These are phyloP conservation scores for Sorex araneus DNA, from an alignment of 2,113 vertebrate genomes.

Conservation along the genomic window DNA sequence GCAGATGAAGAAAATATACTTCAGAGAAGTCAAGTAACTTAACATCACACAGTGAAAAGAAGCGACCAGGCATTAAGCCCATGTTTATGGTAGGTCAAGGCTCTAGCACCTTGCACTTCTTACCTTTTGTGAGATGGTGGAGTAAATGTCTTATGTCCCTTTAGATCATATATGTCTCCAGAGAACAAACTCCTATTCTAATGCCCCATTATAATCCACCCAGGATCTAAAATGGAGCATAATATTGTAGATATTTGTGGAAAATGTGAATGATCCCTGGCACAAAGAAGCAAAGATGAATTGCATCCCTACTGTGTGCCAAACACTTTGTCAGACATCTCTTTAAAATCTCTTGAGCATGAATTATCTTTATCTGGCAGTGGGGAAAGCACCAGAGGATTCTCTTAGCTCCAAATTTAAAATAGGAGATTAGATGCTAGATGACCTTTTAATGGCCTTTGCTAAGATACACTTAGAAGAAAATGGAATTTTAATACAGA, in stretches of 20 bases:
- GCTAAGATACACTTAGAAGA: slow-evolving; percentile 79
- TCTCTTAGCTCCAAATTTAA: slow-evolving; percentile 73
- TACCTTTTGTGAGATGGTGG: background rate
- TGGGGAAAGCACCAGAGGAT: slow-evolving; percentile 47
- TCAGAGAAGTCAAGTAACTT: background rate
- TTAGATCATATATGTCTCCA: background rate
- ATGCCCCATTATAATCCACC: background rate
- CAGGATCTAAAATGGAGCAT: background rate
- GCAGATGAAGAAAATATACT: background rate
- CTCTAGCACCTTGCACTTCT: background rate
- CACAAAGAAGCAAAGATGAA: background rate
- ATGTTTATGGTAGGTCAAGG: background rate
- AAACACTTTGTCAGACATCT: background rate
- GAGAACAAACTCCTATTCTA: background rate
- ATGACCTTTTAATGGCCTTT: slow-evolving; percentile 85
- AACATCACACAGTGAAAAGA: background rate
- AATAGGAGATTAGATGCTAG: slow-evolving; percentile 77
- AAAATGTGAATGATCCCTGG: background rate
- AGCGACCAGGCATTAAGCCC: background rate
- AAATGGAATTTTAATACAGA: slow-evolving; percentile 82
- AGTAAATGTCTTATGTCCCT: background rate
- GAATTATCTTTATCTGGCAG: slow-evolving; percentile 71
- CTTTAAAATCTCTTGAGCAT: background rate
- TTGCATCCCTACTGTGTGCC: slow-evolving; percentile 66
- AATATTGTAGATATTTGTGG: background rate